phyloP scores from a whole-genome alignment of 2,113 vertebrate genomes.

The Puma concolor region DNA sequence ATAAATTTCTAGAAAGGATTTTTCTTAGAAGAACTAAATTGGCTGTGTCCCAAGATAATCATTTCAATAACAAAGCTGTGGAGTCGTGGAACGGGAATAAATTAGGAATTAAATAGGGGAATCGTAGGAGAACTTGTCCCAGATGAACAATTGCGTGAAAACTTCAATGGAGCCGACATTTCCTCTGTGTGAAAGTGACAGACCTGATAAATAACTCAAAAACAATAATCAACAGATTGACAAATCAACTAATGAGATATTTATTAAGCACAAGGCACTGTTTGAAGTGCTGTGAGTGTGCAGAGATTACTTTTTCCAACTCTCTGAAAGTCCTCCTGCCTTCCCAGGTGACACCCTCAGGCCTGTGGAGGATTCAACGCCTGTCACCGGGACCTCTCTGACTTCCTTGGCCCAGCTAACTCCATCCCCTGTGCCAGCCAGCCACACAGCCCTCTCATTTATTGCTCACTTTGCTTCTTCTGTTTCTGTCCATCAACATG shows the following conservation, averaged over 20 bases:
- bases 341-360: neutral
- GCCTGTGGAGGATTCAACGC: neutral
- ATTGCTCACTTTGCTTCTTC: neutral
- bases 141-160: neutral
- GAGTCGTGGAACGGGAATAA: neutral
- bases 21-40: constrained; percentile 38
- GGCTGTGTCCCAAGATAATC: constrained; percentile 52
- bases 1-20: constrained; percentile 60
- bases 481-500: neutral
- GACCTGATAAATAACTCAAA: constrained; percentile 9
- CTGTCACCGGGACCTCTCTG: neutral
- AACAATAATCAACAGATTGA: constrained; percentile 30
- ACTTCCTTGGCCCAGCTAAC: neutral
- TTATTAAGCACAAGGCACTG: neutral
- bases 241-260: constrained; percentile 19
- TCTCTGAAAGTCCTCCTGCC: neutral
- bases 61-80: constrained; percentile 67
- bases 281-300: neutral
- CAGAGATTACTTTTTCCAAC: neutral
- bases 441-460: no score
- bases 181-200: constrained; percentile 11
- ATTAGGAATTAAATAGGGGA: constrained; percentile 54
- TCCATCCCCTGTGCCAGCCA: neutral
- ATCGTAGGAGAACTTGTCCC: constrained; percentile 41
- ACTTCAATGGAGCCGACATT: neutral